Base-by-base conservation (phyloP, 2,797 vertebrate genomes). In the Rhabdomys pumilio region DNA sequence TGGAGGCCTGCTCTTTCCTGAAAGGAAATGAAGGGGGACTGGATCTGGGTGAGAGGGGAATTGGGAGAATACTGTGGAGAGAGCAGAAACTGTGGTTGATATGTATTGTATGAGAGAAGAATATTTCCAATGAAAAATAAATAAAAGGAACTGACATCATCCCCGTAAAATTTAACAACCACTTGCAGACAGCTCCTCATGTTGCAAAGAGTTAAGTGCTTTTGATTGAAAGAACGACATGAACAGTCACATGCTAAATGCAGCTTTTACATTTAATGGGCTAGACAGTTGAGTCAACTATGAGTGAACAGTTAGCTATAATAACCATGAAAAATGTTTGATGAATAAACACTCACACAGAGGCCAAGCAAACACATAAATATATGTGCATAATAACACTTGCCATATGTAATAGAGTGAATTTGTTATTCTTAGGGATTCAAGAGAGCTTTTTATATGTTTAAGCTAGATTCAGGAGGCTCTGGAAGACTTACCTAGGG, bases 131-230 rank as follows among this genome's bases (percentile, higher is more conserved):
- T 63, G 44, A 17, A 47, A 84, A 19, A 47, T 76, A 84, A 44
- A 47, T 19, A 85, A 85, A 67, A 22, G 61, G 19, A 75, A 29
- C 26, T 44, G 73, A 34, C 50, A 31, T 2, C 26, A 31, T 59
- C 17, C 17, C 53, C 44, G 6, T 34, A 31, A 41, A 7, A 59
- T 20, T 75, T 26, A 90, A 24, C 8, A 63, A 57, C 14, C 19
- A 80, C 67, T 86, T 88, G 47, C 34, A 88, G 69, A 55, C 24
- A 95, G 10, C 2, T 72, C 57, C 63, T 29, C 38, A 11, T 59
- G 14, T 57, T 89, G 47, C 24, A 83, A 93, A 95, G 24, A 82
- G 34, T 84, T 88, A 81, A 47, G 81, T 94, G 87, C 38, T 90
- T 95, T 90, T 91, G 38, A 55, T 81, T 3, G 17, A 61, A 90